Base-by-base conservation (phyloP, 2,888 invertebrate species). In the Orchesellides sinensis region DNA sequence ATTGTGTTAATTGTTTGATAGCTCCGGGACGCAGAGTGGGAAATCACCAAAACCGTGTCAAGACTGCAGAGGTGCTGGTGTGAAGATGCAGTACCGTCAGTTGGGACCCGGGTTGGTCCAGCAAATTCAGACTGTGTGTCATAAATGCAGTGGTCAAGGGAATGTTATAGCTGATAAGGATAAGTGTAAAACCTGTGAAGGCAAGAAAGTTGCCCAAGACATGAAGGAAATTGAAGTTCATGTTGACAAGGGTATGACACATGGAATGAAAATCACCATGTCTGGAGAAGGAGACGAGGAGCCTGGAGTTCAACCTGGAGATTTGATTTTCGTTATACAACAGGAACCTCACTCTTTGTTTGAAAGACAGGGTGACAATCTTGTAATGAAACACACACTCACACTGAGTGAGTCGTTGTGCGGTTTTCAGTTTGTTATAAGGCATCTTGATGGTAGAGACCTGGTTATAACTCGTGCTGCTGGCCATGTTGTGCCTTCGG, bases 371-470 rank as follows among this genome's bases (percentile, higher is more conserved):
- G 94, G 94, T 69, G 93, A 94, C 89, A 95, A 95, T 90, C 91
- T 96, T 69, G 90, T 93, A 85, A 93, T 96, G 91, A 93, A 93
- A 85, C 93, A 94, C 89, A 93, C 93, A 79, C 93, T 98, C 52
- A 93, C 94, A 52, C 91, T 98, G 69, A 95, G 96, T 1, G 97
- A 98, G 90, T 96, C 98, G 14, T 91, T 98, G 10, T 98, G 98
- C 91, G 98, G 98, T 5, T 96, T 97, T 90, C 92, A 93, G 80
- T 94, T 96, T 90, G 92, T 94, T 65, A 91, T 98, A n/a, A 94
- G 94, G 89, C 98, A 98, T 90, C 92, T 98, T 88, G 98, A 98
- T 91, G 96, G 96, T 0, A 92, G 97, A 63, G 94, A 95, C 89
- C 91, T 98, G 83, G 91, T 96, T 70, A 92, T 98, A 73, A 93